Evolutionary conservation across 2,113 vertebrate species (phyloP).

Genomic region (Chaetorhynchus papuensis): DNA sequence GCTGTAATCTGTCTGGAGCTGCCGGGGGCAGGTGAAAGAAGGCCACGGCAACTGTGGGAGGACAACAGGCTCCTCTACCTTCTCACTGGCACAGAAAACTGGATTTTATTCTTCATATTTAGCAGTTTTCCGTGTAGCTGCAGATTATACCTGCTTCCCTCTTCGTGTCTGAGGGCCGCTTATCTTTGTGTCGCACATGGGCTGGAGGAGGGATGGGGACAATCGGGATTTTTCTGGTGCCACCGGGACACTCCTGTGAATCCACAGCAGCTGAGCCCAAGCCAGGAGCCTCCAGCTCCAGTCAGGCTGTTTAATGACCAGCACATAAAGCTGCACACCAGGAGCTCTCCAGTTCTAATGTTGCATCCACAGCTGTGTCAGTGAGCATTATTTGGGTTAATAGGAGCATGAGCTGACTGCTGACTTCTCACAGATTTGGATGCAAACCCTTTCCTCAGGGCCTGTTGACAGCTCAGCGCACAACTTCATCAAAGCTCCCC

Average conservation of each 20-base stretch:
- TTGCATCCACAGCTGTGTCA: background rate
- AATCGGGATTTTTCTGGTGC: background rate
- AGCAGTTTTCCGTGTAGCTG: background rate
- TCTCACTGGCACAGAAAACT: background rate
- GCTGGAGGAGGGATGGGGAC: background rate
- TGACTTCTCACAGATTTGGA: background rate
- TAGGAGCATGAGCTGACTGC: background rate
- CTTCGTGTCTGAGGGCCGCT: background rate
- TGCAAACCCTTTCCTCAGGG: background rate
- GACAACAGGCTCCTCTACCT: background rate
- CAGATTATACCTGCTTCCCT: background rate
- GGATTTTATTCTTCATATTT: background rate
- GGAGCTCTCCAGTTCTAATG: background rate
- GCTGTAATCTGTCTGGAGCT: background rate
- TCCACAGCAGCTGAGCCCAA: accelerated
- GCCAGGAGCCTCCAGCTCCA: background rate
- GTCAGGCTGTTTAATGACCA: background rate
- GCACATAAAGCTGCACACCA: accelerated
- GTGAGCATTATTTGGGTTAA: background rate
- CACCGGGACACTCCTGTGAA: background rate
- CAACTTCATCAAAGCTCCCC: background rate
- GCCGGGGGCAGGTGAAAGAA: background rate
- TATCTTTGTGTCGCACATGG: background rate
- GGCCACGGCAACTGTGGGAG: background rate
- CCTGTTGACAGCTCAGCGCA: background rate